Evolutionary conservation across 2,797 vertebrate species (phyloP).

Genomic region (Antrozous pallidus): DNA sequence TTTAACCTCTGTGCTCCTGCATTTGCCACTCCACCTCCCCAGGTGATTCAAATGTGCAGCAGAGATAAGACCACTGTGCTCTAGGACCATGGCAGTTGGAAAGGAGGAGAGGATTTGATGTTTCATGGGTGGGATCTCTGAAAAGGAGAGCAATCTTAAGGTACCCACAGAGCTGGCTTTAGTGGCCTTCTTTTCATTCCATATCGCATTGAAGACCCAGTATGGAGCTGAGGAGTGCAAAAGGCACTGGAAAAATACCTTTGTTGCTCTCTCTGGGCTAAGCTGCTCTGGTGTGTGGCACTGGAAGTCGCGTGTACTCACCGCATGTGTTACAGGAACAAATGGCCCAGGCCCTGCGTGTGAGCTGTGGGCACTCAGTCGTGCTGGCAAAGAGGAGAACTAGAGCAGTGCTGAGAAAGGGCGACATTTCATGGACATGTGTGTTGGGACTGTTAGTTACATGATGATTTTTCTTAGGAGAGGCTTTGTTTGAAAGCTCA

Average conservation of each 20-base stretch:
- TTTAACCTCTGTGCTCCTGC: background rate
- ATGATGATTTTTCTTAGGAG: background rate
- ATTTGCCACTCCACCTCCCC: rapidly evolving
- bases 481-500: background rate
- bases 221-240: background rate
- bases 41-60: background rate
- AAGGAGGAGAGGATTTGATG: background rate
- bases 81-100: background rate
- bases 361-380: rapidly evolving
- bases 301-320: background rate
- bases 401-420: background rate
- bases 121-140: background rate
- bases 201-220: background rate
- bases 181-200: background rate
- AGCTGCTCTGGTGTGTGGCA: background rate
- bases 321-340: background rate
- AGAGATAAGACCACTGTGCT: background rate
- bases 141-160: background rate
- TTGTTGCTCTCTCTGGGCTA: background rate
- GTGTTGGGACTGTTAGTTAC: background rate
- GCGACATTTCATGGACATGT: background rate
- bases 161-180: background rate
- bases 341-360: rapidly evolving
- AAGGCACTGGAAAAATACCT: background rate
- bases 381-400: background rate